These are phyloP conservation scores for Pristionchus exspectatus DNA, from an alignment of 2,888 invertebrate genomes.

Conservation along the genomic window DNA sequence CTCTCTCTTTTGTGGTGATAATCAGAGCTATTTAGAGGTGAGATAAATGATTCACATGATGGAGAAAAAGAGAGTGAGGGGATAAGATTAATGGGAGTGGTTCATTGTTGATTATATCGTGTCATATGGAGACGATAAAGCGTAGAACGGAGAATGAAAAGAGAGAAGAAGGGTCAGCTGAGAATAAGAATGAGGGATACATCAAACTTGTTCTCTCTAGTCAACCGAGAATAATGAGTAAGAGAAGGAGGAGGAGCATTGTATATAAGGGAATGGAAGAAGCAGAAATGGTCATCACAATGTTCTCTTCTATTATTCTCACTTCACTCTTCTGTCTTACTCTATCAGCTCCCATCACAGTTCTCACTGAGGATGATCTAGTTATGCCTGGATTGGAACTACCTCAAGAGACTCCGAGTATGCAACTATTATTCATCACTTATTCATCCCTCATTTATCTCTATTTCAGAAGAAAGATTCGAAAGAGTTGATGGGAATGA, in stretches of 20 bases:
- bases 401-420: conserved; percentile 46
- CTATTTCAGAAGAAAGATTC: conserved; percentile 70
- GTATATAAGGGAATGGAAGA: conserved; percentile 26
- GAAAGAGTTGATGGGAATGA: conserved; percentile 70
- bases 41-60: conserved; percentile 45
- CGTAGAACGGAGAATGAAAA: background rate
- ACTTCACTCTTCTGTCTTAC: background rate
- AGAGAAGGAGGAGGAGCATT: background rate
- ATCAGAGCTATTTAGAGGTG: conserved; percentile 20
- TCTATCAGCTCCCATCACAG: conserved; percentile 26
- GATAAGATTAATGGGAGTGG: conserved; percentile 35
- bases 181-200: background rate
- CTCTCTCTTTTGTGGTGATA: background rate
- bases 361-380: conserved; percentile 39
- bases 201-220: conserved; percentile 10
- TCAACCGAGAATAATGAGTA: conserved; percentile 36
- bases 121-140: conserved; percentile 35
- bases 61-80: conserved; percentile 31
- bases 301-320: conserved; percentile 29
- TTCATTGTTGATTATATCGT: conserved; percentile 40
- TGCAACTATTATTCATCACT: background rate
- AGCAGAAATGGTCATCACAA: background rate
- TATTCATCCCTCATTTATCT: background rate
- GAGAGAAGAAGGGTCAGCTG: conserved; percentile 23
- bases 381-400: conserved; percentile 4